Base-by-base conservation (phyloP, 1,140 invertebrate genomes). In the Dendrolimus kikuchii region DNA sequence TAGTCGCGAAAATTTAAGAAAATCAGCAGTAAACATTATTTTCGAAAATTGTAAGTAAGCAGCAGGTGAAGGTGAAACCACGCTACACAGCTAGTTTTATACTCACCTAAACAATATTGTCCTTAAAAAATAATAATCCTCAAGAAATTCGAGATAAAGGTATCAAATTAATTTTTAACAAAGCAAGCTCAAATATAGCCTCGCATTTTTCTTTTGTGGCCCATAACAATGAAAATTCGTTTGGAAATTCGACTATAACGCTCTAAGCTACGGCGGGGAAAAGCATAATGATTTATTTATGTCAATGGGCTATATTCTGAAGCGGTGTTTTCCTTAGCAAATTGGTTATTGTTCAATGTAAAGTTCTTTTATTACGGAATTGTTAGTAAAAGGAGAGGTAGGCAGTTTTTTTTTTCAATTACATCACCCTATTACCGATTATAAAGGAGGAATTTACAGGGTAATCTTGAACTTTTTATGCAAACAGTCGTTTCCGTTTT, bases 91-190 rank as follows among this genome's bases (percentile, higher is more conserved):
- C n/a, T 46, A 57, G 51, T 51, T 57, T 57, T 39, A 46, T 50
- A 50, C 39, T 54, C 47, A 39, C 53, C 41, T 7, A 47, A 53
- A 53, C 46, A 49, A 51, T 63, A 52, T 52, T 60, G 43, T 51
- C 44, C 6, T 45, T 44, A 43, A 59, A 72, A 71, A 68, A 69
- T 9, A 10, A n/a, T 75, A 67, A 65, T 67, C 69, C 59, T 47
- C 60, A 62, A 72, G 77, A 80, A 78, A 79, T 74, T 67, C 60
- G 68, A 81, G 73, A 78, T 74, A 77, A 81, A 82, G 71, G 81
- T 80, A 85, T 85, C 81, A 75, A 79, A 85, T 85, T 85, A 85
- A 80, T 78, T 74, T 85, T 82, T 82, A 82, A 84, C 77, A 77
- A 79, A 71, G 74, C 67, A 54, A 51, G 23, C 66, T 71, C 74